Evolutionary conservation across 1,140 invertebrate genomes (phyloP).

Genomic region (Drosophila kurseongensis): DNA sequence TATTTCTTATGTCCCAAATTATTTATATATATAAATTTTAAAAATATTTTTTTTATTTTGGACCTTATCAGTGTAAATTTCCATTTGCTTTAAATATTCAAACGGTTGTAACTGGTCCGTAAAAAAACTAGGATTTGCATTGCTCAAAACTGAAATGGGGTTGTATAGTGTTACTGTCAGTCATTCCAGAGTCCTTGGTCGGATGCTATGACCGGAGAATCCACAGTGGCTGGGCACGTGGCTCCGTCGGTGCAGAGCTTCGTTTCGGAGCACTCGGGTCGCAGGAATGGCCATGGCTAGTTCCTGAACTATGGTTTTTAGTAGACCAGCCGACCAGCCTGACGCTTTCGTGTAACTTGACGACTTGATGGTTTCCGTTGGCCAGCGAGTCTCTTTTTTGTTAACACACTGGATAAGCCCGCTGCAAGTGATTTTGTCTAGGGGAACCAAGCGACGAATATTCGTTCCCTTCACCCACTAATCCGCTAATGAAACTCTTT

Average conservation of each 20-base stretch:
- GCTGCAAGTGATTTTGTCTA: conserved; percentile 15
- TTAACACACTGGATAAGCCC: conserved; percentile 12
- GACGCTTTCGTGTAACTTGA: conserved; percentile 14
- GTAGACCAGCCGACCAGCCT: conserved; percentile 42
- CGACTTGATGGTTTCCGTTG: conserved; percentile 25
- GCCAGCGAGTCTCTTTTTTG: conserved; percentile 21
- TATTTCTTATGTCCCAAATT: no score
- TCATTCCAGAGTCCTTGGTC: neutral
- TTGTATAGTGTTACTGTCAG: conserved; percentile 3
- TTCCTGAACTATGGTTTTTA: conserved; percentile 84
- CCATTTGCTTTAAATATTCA: no score
- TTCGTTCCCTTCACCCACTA: neutral
- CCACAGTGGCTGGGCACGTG: conserved; percentile 46
- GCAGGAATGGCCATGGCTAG: conserved; percentile 84
- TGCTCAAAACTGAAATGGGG: neutral
- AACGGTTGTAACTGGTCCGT: no score
- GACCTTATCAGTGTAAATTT: no score
- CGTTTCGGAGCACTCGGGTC: conserved; percentile 79
- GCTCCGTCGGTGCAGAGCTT: conserved; percentile 49
- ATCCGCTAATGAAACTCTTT: conserved; percentile 28
- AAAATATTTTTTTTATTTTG: no score
- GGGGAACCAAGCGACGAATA: neutral
- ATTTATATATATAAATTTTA: no score
- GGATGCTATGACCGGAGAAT: conserved; percentile 16
- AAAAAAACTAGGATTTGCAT: no score